Evolutionary conservation across 2,113 vertebrate species (phyloP), one percentile per base, ranked within the genome.

Genomic region (Dipodomys spectabilis): DNA sequence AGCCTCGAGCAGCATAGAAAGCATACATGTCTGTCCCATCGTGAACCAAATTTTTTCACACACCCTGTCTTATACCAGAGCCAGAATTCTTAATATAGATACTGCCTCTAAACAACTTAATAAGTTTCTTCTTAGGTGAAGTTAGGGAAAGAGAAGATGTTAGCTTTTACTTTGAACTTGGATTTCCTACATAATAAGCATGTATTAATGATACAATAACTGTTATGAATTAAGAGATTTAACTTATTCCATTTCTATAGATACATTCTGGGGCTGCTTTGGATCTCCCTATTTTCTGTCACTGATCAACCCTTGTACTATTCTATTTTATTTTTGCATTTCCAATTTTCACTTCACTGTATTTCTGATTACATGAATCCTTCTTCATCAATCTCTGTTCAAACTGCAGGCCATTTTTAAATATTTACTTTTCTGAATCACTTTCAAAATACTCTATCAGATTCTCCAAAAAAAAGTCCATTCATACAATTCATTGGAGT

Each of bases 371-470:
- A 92, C 32, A 82, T 10, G 25, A 68, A 15, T 83, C 32, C 49
- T 73, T 73, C 32, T 13, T 92, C 28, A 49, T 11, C n/a, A 81
- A 28, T 79, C 91, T 88, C 49, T 77, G 19, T 53, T 45, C 53
- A 86, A 79, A 92, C 32, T 92, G 7, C 20, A 22, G 11, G 32
- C 35, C 91, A 75, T 65, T 81, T 92, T 57, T 77, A 22, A 15
- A 73, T 62, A 77, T 62, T 86, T 85, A 45, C 27, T 86, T 87
- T 93, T 93, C 91, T 86, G 90, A 93, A 81, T 39, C 85, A 92
- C 68, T 23, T 45, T 91, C 23, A n/a, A 9, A 20, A 88, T 53
- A 90, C 23, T 88, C 60, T 91, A 82, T 62, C 79, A 68, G 83
- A 45, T 75, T 60, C 23, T 64, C 27, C 25, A 84, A 32, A 57